Base-by-base conservation (phyloP, 1,140 invertebrate genomes). In the Oreohelix idahoensis region DNA sequence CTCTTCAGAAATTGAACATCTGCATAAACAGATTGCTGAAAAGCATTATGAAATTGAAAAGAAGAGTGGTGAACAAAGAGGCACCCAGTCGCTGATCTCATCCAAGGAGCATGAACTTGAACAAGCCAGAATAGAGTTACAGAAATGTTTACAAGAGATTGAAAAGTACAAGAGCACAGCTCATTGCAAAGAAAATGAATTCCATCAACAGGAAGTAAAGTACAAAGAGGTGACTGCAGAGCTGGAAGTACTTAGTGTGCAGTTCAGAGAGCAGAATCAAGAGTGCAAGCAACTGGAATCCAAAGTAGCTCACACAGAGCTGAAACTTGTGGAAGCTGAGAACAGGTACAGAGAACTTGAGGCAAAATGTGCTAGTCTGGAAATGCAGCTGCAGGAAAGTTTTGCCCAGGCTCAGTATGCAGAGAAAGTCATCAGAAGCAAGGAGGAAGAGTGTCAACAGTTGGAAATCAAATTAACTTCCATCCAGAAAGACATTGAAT, bases 191-290 rank as follows among this genome's bases (percentile, higher is more conserved):
- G 78, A 85, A 73, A 79, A 84, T 77, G 86, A 90, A 74, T 80
- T 89, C 10, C 83, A 88, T 77, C 84, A 87, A 70, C 86, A 86
- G 66, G 77, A 71, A 15, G 86, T 89, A 84, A 87, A 85, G 53
- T 84, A 78, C 71, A 85, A 87, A 81, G 51, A 88, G 36, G 23
- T 74, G 5, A 84, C 87, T 84, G 85, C 86, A 66, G 70, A 86
- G 23, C 29, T 86, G 42, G 86, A 88, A 36, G 84, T 88, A 83
- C 45, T 88, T 38, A 87, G 85, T 86, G 78, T 81, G 38, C 87
- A 86, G 35, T 86, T 85, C 69, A 84, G 86, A 66, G 78, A 82
- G 23, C 39, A 66, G 45, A 51, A 36, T 49, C 10, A 53, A 45
- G 71, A 75, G 20, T 36, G 36, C 32, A 75, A 75, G n/a, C 69